Conservation (phyloP, 2,888 invertebrate species). For the Anoncus sp. region DNA sequence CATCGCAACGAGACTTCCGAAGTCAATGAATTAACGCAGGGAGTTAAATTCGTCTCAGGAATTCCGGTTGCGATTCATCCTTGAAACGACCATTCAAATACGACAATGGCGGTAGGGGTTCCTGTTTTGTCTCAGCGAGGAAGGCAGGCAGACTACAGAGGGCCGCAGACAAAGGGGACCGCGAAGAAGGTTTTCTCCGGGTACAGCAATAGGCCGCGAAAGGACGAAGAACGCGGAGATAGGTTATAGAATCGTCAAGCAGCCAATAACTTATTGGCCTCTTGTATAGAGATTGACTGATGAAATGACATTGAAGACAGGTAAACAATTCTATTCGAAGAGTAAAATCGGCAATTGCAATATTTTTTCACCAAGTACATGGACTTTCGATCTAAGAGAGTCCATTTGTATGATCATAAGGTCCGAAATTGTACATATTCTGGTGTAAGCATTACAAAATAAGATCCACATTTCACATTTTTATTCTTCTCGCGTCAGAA, state of each 20-base stretch:
- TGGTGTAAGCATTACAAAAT: neutral
- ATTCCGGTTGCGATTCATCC: conserved; percentile 57
- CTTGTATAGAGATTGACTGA: neutral
- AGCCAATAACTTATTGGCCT: neutral
- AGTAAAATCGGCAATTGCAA: too few species aligned
- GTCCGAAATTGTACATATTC: neutral
- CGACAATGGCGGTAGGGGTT: conserved; percentile 43
- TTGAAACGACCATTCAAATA: conserved; percentile 55
- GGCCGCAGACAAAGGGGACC: conserved; percentile 24
- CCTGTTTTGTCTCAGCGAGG: neutral
- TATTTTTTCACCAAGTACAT: neutral
- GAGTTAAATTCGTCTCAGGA: conserved; percentile 59
- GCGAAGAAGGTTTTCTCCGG: conserved; percentile 25
- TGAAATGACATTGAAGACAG: neutral
- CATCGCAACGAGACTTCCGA: conserved; percentile 57
- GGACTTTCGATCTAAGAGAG: neutral
- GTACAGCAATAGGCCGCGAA: conserved; percentile 32
- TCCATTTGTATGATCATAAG: neutral
- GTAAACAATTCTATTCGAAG: neutral
- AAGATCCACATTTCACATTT: neutral
- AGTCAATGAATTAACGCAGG: conserved; percentile 61
- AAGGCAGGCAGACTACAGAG: conserved; percentile 2
- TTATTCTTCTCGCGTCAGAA: neutral
- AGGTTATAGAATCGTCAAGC: neutral
- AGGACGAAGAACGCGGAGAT: conserved; percentile 29